These are phyloP conservation scores for Porites lutea DNA, from an alignment of 64 coral and sea anemone genomes.

Conservation along the genomic window DNA sequence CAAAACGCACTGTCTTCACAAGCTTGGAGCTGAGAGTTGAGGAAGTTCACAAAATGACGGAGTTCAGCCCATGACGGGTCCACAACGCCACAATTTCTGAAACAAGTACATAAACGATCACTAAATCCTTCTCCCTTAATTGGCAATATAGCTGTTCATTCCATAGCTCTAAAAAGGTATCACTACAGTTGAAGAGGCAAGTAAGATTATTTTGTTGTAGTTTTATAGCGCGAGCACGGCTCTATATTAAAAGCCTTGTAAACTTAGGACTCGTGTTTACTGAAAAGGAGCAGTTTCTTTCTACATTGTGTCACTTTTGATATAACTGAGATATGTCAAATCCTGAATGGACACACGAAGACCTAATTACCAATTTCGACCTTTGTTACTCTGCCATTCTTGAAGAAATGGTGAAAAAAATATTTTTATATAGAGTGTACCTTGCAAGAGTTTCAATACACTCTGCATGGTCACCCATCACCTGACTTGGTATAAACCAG, in stretches of 20 bases:
- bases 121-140: not conserved
- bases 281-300: too few relatives aligned
- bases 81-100: slow-evolving; percentile 54
- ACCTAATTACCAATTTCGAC: too few relatives aligned
- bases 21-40: slow-evolving; percentile 66
- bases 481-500: slow-evolving; percentile 30
- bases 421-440: not conserved
- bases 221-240: too few relatives aligned
- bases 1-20: slow-evolving; percentile 59
- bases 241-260: too few relatives aligned
- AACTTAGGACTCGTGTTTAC: too few relatives aligned
- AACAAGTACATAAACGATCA: not conserved
- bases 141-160: not conserved
- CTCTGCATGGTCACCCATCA: slow-evolving; percentile 50
- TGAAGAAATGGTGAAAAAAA: not conserved
- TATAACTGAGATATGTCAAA: too few relatives aligned
- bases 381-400: too few relatives aligned
- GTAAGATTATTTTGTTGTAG: too few relatives aligned
- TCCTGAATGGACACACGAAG: too few relatives aligned
- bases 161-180: too few relatives aligned
- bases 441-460: slow-evolving; percentile 47
- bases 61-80: slow-evolving; percentile 72
- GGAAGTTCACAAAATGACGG: slow-evolving; percentile 63
- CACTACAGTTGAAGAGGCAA: too few relatives aligned
- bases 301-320: too few relatives aligned